Base-by-base conservation (phyloP, 2,797 vertebrate species). In the Neosalanx taihuensis region DNA sequence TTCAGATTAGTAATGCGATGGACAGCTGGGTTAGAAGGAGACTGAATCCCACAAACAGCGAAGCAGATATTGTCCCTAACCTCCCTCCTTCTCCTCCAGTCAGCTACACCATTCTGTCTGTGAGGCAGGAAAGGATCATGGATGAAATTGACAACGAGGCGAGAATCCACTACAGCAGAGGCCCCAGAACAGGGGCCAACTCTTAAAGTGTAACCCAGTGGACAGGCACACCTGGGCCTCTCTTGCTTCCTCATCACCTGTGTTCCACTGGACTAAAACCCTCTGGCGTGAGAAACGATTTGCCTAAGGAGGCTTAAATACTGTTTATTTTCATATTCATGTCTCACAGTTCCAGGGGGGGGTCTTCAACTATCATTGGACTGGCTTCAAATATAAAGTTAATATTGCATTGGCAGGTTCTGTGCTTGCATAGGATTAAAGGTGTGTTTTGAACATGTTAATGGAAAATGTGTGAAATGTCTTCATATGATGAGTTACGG, bases 71-170 rank as follows among this genome's bases (percentile, higher is more conserved):
- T 2, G 15, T 56, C 18, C 51, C n/a, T 56, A n/a, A 56, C 49
- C 12, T 4, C 51, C 13, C 2, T 13, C 41, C 59, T 7, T 20
- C 7, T 3, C 13, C 58, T 56, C 58, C 76, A 81, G 79, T 81
- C 70, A 69, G 74, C 79, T 89, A 90, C 86, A 89, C 89, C 60
- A 89, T 91, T 75, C 63, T 87, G 63, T 89, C 89, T 0, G 88
- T 90, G 65, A 88, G 76, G 61, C 89, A 91, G 84, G 90, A 91
- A 81, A 81, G 64, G 62, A 75, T 89, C 60, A 37, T 87, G 77
- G 86, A 90, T 2, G 86, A 89, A 67, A 79, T 90, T 72, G 89
- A 90, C 3, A 76, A 83, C 0, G 89, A 91, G 70, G 86, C 89
- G n/a, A 84, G 74, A 79, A 79, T 76, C 80, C 73, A 83, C 37